Base-by-base conservation (phyloP, 2,888 invertebrate genomes). In the Lottia scabra region DNA sequence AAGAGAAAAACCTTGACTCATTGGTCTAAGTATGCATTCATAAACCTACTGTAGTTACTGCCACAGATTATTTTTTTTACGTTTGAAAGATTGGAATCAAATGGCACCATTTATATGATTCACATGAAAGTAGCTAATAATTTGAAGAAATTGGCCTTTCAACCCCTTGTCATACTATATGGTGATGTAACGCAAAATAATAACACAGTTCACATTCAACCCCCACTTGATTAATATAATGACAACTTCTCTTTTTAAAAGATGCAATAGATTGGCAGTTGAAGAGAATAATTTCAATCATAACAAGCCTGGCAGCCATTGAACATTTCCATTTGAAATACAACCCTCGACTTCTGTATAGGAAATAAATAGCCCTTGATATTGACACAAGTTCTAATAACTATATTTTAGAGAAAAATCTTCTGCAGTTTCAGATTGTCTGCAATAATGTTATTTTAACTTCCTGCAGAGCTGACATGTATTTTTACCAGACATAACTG, bases 171-270 rank as follows among this genome's bases (percentile, higher is more conserved):
- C 19, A 56, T 56, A 19, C 23, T 56, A 10, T 23, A 56, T 56
- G 23, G 56, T 56, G 56, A 56, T 56, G 56, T 56, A 56, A 56
- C 23, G 23, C 2, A 10, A 56, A 56, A 56, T 56, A 56, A 56
- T 56, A 56, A 56, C 56, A 23, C 12, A 56, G 23, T 23, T 23
- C 56, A 38, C 38, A 38, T 23, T 23, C 56, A 56, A 56, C 19
- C 19, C 19, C 19, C 23, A 56, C 56, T 56, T 56, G 23, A 56
- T 56, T 56, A 56, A 23, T 56, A 23, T 56, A 56, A 56, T 56
- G 56, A 56, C 56, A 56, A 56, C 23, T 56, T 56, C 56, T 56
- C 56, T 56, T 56, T 56, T 56, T 19, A 56, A 23, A 56, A 56
- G 23, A 56, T 23, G 23, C 19, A 56, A 19, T 23, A 56, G 56